Evolutionary conservation across 2,113 vertebrate species (phyloP).

Genomic region (Pipra filicauda): DNA sequence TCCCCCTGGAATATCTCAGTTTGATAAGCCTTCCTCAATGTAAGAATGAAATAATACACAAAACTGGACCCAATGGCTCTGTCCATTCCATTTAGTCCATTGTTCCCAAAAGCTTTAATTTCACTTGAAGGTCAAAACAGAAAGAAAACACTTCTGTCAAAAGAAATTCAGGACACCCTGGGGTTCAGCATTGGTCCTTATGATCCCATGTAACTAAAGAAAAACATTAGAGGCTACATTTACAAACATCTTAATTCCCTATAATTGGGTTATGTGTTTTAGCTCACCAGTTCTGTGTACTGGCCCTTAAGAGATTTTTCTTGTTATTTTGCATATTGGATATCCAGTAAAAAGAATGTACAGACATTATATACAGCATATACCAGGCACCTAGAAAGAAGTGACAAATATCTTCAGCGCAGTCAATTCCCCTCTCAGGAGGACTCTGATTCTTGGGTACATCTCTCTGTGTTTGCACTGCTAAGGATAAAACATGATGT

Average conservation of each 20-base stretch:
- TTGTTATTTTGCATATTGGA: not conserved
- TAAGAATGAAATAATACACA: not conserved
- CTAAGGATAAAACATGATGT: not conserved
- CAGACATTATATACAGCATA: not conserved
- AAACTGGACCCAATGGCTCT: rapidly evolving
- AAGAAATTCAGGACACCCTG: not conserved
- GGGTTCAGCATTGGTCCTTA: not conserved
- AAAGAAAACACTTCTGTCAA: not conserved
- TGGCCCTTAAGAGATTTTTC: not conserved
- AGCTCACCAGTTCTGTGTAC: not conserved
- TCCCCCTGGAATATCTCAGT: not conserved
- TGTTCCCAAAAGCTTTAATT: not conserved
- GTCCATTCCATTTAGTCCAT: not conserved
- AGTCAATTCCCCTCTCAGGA: not conserved
- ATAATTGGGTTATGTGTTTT: rapidly evolving
- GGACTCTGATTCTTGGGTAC: not conserved
- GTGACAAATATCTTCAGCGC: not conserved
- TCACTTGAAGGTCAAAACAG: not conserved
- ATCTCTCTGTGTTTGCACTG: not conserved
- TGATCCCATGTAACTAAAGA: not conserved
- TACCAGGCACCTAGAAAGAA: not conserved
- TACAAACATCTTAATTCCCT: not conserved
- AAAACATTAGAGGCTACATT: not conserved
- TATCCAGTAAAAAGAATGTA: not conserved
- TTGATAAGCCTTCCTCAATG: not conserved